Evolutionary conservation across 1,140 invertebrate genomes (phyloP), one percentile per base, ranked within the genome.

Genomic region (Penaeus indicus): DNA sequence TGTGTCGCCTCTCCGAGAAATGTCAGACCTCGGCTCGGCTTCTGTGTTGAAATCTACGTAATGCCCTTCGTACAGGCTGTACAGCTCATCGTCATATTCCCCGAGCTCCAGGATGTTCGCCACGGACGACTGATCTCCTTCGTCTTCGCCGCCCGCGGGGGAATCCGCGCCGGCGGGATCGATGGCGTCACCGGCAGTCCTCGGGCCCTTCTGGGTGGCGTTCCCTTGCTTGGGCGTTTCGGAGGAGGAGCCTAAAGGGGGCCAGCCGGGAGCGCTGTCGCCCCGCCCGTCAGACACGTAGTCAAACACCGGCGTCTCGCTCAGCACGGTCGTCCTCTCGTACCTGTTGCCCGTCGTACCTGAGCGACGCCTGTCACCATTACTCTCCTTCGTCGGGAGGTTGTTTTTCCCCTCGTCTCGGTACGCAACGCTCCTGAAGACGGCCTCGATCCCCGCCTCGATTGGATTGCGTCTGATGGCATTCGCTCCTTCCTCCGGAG

Each of bases 281-380:
- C 18, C 21, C 38, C 79, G 38, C 8, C 81, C 69, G 63, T 83
- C 86, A 54, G 67, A 60, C 27, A 88, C 54, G 63, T 88, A 88
- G 38, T 88, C 81, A 19, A 83, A 47, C 11, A 72, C 78, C 19
- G 86, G 86, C 21, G 54, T 63, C 67, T 88, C 69, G 60, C 79
- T 88, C 11, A 87, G 63, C 25, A 47, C 80, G n/a, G 86, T 88
- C 27, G 86, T 88, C 62, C 86, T 88, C 54, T 88, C 86, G 25
- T 82, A 82, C 69, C 86, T 88, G 32, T 60, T 69, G 67, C 32
- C 38, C 21, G 61, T 67, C 27, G 21, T 21, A 22, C 25, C 25
- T 27, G 25, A 63, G 25, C 60, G 10, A 22, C n/a, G 83, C 64
- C 83, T 69, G 67, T 25, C 21, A 21, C 54, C 16, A 1, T 54